Percentiles rank a stretch among this genome's conserved stretches.
phyloP scores from a whole-genome alignment of 2,797 vertebrate species.

The Xiphophorus birchmanni region DNA sequence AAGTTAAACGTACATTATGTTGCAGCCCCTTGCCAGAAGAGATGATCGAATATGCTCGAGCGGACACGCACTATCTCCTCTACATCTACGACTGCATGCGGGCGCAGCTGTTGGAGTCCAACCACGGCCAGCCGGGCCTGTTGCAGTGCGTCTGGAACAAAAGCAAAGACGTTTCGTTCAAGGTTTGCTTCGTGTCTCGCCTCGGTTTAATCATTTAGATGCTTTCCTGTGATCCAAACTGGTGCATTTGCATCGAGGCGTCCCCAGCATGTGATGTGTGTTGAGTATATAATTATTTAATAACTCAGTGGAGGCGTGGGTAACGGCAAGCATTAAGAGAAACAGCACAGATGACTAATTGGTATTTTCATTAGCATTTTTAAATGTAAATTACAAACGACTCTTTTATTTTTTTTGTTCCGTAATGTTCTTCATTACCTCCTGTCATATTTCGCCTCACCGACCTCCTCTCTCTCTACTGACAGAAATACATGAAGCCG shows the following conservation, averaged over 20 bases:
- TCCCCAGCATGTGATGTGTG: neutral
- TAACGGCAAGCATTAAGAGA: neutral
- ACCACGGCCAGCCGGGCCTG: slow-evolving; percentile 82
- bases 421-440: slow-evolving; percentile 5
- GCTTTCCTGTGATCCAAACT: neutral
- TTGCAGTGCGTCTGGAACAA: slow-evolving; percentile 91
- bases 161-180: slow-evolving; percentile 91
- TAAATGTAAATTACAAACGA: neutral
- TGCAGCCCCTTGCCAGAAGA: slow-evolving; percentile 92
- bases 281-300: neutral
- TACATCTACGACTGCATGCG: slow-evolving; percentile 92
- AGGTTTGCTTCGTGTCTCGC: slow-evolving; percentile 77
- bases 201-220: neutral
- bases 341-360: neutral
- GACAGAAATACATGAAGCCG: slow-evolving; percentile 93
- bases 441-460: slow-evolving; percentile 3
- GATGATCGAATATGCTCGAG: slow-evolving; percentile 91
- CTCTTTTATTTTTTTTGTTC: slow-evolving; percentile 14
- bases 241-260: neutral
- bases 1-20: neutral
- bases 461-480: neutral
- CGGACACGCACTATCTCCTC: slow-evolving; percentile 95
- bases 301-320: neutral
- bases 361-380: neutral
- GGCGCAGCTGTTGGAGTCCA: slow-evolving; percentile 83